Percentiles rank a stretch among this genome's conserved stretches.
These are phyloP conservation scores for Candoia aspera DNA, from an alignment of 2,113 vertebrate species.

Conservation along the genomic window DNA sequence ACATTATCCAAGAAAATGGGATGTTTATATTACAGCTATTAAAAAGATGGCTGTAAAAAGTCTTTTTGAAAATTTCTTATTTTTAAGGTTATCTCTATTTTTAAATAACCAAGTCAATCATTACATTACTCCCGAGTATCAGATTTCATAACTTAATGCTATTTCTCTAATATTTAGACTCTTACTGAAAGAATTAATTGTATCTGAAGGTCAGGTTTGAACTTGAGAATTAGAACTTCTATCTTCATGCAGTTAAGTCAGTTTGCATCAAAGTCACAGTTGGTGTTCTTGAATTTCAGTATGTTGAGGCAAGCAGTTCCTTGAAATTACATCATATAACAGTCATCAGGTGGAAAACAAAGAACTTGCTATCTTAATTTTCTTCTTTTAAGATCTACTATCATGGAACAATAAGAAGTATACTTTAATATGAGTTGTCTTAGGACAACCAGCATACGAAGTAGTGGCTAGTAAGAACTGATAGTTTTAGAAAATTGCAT, in stretches of 20 bases:
- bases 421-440: conserved; percentile 50
- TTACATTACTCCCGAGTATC: conserved; percentile 77
- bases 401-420: conserved; percentile 29
- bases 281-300: conserved; percentile 48
- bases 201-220: conserved; percentile 63
- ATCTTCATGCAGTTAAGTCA: conserved; percentile 45
- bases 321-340: conserved; percentile 36
- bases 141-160: conserved; percentile 72
- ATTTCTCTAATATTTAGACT: conserved; percentile 64
- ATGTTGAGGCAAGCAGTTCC: conserved; percentile 51
- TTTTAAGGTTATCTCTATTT: conserved; percentile 61
- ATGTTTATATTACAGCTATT: conserved; percentile 63
- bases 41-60: conserved; percentile 53
- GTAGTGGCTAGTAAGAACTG: conserved; percentile 58
- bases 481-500: conserved; percentile 69
- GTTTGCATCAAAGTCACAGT: conserved; percentile 45
- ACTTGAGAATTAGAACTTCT: conserved; percentile 61
- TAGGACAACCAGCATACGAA: conserved; percentile 65
- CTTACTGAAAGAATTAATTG: conserved; percentile 58
- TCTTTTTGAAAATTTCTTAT: conserved; percentile 54
- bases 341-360: conserved; percentile 50
- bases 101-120: conserved; percentile 59
- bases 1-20: conserved; percentile 62
- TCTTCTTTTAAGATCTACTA: conserved; percentile 48
- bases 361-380: conserved; percentile 55